phyloP scores from a whole-genome alignment of 2,888 invertebrate species.

The Andrena minutula region DNA sequence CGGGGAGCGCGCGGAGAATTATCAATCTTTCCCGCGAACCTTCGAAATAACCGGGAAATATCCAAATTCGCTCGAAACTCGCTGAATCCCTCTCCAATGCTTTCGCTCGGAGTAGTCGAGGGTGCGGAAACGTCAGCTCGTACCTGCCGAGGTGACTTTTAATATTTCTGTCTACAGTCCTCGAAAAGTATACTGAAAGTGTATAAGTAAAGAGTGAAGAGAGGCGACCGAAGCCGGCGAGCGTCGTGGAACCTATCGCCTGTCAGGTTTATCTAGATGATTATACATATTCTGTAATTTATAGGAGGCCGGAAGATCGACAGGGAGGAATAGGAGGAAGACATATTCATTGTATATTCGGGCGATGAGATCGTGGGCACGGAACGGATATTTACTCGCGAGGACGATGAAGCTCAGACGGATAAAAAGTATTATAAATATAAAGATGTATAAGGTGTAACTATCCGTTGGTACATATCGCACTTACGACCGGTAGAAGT shows the following conservation, averaged over 20 bases:
- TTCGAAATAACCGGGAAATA: neutral
- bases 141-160: conserved; percentile 35
- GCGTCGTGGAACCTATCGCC: conserved; percentile 43
- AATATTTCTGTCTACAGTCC: conserved; percentile 52
- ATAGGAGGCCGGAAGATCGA: conserved; percentile 19
- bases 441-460: conserved; percentile 61
- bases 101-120: neutral
- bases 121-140: conserved; percentile 3
- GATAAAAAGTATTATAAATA: conserved; percentile 64
- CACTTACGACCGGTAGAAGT: conserved; percentile 59
- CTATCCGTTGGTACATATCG: conserved; percentile 81
- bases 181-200: conserved; percentile 71
- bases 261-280: conserved; percentile 62
- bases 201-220: conserved; percentile 63
- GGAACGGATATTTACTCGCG: conserved; percentile 33
- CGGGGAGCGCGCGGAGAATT: neutral
- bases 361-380: conserved; percentile 9
- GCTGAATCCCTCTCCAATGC: no score
- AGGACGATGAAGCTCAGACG: conserved; percentile 48
- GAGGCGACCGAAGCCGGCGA: conserved; percentile 51
- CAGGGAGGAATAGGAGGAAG: conserved; percentile 19
- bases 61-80: no score
- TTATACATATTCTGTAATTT: conserved; percentile 37
- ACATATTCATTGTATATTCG: neutral
- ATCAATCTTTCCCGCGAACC: neutral